Evolutionary conservation across 2,888 invertebrate genomes (phyloP).

Genomic region (Hirtodrosophila alboralis): DNA sequence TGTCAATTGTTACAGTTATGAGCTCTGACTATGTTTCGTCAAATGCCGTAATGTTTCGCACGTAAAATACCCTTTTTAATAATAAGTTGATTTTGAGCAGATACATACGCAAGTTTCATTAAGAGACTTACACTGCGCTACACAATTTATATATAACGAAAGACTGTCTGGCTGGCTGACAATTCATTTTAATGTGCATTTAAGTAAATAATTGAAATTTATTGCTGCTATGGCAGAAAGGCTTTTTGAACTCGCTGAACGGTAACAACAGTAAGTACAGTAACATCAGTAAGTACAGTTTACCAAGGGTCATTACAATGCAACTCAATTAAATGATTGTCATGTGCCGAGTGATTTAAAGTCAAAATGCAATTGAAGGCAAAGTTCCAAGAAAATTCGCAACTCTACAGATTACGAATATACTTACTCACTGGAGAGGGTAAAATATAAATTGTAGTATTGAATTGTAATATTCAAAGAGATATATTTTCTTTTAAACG

Average conservation of each 20-base stretch:
- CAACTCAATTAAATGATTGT: constrained; percentile 65
- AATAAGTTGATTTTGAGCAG: constrained; percentile 9
- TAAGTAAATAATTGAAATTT: constrained; percentile 75
- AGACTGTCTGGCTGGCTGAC: constrained; percentile 14
- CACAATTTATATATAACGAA: constrained; percentile 13
- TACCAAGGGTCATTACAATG: constrained; percentile 41
- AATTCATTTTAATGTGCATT: constrained; percentile 62
- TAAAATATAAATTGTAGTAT: too few species aligned
- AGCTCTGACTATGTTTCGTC: background rate
- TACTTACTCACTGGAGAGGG: too few species aligned
- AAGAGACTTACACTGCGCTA: constrained; percentile 26
- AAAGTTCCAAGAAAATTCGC: constrained; percentile 32
- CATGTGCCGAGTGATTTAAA: constrained; percentile 53
- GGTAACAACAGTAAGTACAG: constrained; percentile 8
- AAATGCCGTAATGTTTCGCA: background rate
- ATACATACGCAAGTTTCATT: constrained; percentile 23
- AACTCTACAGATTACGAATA: background rate
- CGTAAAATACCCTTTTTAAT: constrained; percentile 10
- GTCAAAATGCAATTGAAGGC: constrained; percentile 49
- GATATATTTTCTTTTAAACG: too few species aligned
- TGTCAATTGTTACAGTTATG: too few species aligned
- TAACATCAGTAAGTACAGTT: constrained; percentile 16
- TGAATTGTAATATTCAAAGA: too few species aligned
- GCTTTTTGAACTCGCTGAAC: constrained; percentile 16
- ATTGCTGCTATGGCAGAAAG: constrained; percentile 45